These are phyloP conservation scores for Myathropa florea DNA, from an alignment of 2,888 invertebrate species.

Conservation along the genomic window DNA sequence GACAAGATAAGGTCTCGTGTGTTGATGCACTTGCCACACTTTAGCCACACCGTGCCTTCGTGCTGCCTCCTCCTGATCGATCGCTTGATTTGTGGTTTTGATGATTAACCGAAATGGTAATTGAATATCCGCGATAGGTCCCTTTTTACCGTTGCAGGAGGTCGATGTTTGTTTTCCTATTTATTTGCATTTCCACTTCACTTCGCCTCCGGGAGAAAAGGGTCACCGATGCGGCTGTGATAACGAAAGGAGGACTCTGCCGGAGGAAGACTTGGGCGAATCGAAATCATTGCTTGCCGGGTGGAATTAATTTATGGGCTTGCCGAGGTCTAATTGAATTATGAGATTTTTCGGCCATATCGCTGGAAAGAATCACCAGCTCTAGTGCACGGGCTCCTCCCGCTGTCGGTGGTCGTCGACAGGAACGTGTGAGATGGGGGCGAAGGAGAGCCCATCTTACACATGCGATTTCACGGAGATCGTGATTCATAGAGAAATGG, in stretches of 20 bases:
- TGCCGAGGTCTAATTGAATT: constrained; percentile 66
- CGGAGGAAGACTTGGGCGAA: neutral
- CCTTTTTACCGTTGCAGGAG: constrained; percentile 28
- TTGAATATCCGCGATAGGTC: constrained; percentile 46
- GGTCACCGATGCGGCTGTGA: constrained; percentile 55
- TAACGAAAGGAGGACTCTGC: constrained; percentile 21
- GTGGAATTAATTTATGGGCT: constrained; percentile 67
- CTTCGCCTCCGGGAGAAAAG: constrained; percentile 26
- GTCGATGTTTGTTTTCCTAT: constrained; percentile 41
- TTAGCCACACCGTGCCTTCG: constrained; percentile 8
- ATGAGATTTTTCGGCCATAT: constrained; percentile 65
- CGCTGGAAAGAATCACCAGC: constrained; percentile 47
- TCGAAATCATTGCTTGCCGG: constrained; percentile 7
- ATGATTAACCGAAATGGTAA: constrained; percentile 64
- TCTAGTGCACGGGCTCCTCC: neutral
- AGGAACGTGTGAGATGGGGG: neutral
- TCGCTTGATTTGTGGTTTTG: constrained; percentile 59
- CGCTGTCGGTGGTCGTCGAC: neutral
- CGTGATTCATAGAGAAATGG: constrained; percentile 8
- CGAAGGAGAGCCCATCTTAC: neutral
- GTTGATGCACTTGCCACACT: constrained; percentile 54
- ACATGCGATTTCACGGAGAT: neutral
- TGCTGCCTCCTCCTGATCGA: constrained; percentile 46
- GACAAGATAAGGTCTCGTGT: constrained; percentile 66
- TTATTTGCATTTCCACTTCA: constrained; percentile 53